Conservation (phyloP, 2,888 invertebrate genomes). For the Adelognathus sp. region DNA sequence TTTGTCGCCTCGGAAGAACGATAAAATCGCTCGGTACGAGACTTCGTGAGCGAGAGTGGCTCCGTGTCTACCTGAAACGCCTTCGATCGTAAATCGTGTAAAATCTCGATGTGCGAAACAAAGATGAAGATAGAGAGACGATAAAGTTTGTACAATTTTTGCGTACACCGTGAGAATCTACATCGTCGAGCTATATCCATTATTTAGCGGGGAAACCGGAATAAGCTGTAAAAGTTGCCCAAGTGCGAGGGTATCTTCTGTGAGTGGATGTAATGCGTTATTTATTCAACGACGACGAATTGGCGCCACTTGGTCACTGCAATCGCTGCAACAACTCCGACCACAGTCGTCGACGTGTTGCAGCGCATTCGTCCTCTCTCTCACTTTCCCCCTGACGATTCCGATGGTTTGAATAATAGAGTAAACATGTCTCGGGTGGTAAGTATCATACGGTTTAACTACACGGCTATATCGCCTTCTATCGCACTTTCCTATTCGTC, state of each 20-base stretch:
- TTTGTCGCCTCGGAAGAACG: background rate
- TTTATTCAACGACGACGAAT: constrained; percentile 42
- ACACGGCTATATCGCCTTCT: background rate
- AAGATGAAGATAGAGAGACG: background rate
- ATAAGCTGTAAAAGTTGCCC: constrained; percentile 34
- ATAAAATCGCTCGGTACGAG: no score
- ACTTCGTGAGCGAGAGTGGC: background rate
- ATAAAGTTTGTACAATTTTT: background rate
- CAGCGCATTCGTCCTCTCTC: background rate
- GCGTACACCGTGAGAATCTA: constrained; percentile 5
- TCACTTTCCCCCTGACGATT: background rate
- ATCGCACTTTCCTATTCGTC: background rate
- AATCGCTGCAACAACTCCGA: constrained; percentile 7
- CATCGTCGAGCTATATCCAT: constrained; percentile 14
- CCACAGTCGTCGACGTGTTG: background rate
- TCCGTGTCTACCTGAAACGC: background rate
- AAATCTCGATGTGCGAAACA: background rate
- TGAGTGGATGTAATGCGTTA: constrained; percentile 10
- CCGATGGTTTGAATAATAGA: constrained; percentile 23
- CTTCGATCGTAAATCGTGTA: constrained; percentile 17
- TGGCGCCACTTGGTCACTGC: constrained; percentile 23
- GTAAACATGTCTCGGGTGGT: constrained; percentile 15
- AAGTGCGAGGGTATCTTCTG: background rate
- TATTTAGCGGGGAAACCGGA: constrained; percentile 21
- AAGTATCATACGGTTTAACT: constrained; percentile 15